Conservation (phyloP, 2,113 vertebrate genomes). For the Aegypius monachus region DNA sequence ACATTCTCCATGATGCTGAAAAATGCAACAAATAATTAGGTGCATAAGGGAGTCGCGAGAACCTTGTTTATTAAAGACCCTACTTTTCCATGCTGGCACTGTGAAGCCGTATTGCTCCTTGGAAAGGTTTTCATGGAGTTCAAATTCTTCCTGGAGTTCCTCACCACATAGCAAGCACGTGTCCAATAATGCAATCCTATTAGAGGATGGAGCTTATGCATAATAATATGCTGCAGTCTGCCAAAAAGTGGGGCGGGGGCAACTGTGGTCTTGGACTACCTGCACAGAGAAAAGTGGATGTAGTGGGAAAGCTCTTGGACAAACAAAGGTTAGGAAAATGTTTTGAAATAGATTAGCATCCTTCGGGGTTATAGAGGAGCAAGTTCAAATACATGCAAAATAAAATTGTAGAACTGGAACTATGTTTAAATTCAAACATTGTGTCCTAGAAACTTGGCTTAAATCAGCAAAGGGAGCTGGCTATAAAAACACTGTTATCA, state of each 20-base stretch:
- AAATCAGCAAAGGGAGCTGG: constrained; percentile 14
- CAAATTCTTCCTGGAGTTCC: neutral
- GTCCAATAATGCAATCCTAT: neutral
- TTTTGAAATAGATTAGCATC: constrained; percentile 8
- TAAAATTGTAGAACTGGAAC: neutral
- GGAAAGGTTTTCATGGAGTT: neutral
- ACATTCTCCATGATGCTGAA: neutral
- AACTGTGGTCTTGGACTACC: neutral
- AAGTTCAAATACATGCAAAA: neutral
- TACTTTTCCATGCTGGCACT: neutral
- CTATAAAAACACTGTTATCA: neutral
- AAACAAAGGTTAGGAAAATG: neutral
- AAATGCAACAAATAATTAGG: neutral
- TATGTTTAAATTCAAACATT: constrained; percentile 19
- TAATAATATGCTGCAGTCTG: neutral
- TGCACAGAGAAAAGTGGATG: neutral
- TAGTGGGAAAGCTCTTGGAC: neutral
- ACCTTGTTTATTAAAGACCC: neutral
- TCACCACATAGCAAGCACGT: neutral
- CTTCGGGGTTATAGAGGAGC: neutral
- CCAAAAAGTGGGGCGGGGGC: neutral
- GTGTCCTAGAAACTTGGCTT: constrained; percentile 14
- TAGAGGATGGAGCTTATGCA: neutral
- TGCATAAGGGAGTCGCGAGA: neutral
- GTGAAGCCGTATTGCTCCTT: neutral